Evolutionary conservation across 2,888 invertebrate genomes (phyloP).

Genomic region (Ditula angustiorana): DNA sequence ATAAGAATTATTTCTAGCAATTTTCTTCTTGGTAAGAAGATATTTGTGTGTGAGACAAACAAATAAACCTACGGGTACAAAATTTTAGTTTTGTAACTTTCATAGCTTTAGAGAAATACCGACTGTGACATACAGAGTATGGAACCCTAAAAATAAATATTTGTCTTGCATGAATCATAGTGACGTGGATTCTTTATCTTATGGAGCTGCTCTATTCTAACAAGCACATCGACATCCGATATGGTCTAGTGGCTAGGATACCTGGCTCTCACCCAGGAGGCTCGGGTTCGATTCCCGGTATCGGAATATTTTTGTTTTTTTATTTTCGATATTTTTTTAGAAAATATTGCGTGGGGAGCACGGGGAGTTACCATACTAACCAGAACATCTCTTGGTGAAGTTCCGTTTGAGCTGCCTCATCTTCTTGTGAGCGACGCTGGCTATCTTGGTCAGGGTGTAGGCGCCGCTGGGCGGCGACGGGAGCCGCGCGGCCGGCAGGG

Average conservation of each 20-base stretch:
- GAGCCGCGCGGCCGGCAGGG: constrained; percentile 73
- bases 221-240: constrained; percentile 53
- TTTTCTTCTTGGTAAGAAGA: no score
- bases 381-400: constrained; percentile 85
- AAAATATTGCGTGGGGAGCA: not conserved
- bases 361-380: constrained; percentile 55
- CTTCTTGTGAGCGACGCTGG: constrained; percentile 86
- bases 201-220: not conserved
- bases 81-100: no score
- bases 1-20: no score
- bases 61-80: no score
- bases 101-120: no score
- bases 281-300: constrained; percentile 88
- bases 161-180: no score
- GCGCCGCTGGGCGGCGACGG: constrained; percentile 87
- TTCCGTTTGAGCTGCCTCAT: constrained; percentile 89
- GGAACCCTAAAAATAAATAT: no score
- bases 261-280: constrained; percentile 85
- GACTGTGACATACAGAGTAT: no score
- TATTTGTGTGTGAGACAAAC: no score
- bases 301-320: constrained; percentile 73
- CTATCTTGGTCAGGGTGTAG: constrained; percentile 88
- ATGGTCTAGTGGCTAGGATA: constrained; percentile 80
- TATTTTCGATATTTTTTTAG: not conserved
- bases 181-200: no score